Conservation (phyloP, 2,888 invertebrate genomes). For the Drosophila sordidula region DNA sequence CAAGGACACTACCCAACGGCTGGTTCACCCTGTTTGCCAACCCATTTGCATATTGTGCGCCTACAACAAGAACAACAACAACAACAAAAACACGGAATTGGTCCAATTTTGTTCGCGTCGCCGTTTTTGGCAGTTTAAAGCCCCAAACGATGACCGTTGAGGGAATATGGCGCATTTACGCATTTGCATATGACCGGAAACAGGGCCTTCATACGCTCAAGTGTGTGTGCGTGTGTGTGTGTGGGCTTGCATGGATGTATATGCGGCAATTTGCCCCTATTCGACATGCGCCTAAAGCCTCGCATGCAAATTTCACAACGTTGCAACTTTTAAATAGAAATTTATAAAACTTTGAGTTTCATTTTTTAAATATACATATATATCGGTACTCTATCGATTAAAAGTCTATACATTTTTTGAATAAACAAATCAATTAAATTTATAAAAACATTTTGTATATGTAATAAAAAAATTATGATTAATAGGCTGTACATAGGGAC, state of each 20-base stretch:
- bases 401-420: no score
- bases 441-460: no score
- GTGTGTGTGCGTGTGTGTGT: constrained; percentile 2
- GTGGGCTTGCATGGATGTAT: constrained; percentile 11
- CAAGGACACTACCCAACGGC: constrained; percentile 31
- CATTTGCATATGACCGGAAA: constrained; percentile 59
- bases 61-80: constrained; percentile 27
- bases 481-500: no score
- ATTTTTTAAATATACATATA: neutral
- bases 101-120: constrained; percentile 61
- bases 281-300: constrained; percentile 9
- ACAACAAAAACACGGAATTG: constrained; percentile 36
- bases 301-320: constrained; percentile 3
- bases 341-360: neutral
- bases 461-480: no score
- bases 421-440: no score
- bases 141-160: constrained; percentile 19
- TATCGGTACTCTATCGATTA: neutral
- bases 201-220: constrained; percentile 1
- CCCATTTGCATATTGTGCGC: constrained; percentile 69
- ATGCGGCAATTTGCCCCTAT: constrained; percentile 45
- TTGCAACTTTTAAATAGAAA: constrained; percentile 6
- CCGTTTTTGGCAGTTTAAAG: constrained; percentile 58
- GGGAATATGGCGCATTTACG: constrained; percentile 47
- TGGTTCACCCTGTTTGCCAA: constrained; percentile 23